A percentile compares a stretch with the other conserved stretches of the same genome.
These are phyloP conservation scores for Cyprinus carpio DNA, from an alignment of 2,113 vertebrate genomes.

Conservation along the genomic window DNA sequence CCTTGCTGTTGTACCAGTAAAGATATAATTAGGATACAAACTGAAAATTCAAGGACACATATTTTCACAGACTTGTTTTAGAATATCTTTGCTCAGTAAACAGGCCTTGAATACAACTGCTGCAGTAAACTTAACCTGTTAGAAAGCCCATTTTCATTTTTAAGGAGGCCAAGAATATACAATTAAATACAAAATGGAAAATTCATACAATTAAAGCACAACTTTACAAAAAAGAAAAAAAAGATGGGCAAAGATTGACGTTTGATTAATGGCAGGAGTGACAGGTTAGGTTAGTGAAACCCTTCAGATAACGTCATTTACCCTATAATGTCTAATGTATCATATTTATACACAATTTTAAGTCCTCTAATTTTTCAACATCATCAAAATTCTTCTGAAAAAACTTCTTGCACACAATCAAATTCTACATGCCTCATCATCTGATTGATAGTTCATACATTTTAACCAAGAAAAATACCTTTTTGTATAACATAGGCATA, in stretches of 20 bases:
- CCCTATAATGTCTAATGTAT: background rate
- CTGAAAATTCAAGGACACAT: background rate
- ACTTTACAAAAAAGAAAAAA: background rate
- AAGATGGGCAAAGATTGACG: background rate
- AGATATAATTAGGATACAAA: background rate
- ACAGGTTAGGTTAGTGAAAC: background rate
- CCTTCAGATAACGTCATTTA: background rate
- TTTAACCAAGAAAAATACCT: too few relatives aligned
- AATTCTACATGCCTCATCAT: background rate
- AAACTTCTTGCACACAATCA: too few relatives aligned
- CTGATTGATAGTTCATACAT: too few relatives aligned
- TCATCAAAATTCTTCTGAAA: too few relatives aligned
- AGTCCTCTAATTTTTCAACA: too few relatives aligned
- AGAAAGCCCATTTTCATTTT: background rate
- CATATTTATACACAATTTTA: background rate
- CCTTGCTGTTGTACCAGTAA: conserved; percentile 32
- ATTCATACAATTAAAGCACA: background rate
- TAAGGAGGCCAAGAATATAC: background rate
- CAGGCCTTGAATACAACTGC: background rate
- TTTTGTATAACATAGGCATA: too few relatives aligned
- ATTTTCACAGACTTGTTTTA: background rate
- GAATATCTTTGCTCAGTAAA: background rate
- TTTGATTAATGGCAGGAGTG: background rate
- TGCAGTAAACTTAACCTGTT: background rate
- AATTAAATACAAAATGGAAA: background rate